phyloP scores from a whole-genome alignment of 2,113 vertebrate species.

The Ammodytes dubius region DNA sequence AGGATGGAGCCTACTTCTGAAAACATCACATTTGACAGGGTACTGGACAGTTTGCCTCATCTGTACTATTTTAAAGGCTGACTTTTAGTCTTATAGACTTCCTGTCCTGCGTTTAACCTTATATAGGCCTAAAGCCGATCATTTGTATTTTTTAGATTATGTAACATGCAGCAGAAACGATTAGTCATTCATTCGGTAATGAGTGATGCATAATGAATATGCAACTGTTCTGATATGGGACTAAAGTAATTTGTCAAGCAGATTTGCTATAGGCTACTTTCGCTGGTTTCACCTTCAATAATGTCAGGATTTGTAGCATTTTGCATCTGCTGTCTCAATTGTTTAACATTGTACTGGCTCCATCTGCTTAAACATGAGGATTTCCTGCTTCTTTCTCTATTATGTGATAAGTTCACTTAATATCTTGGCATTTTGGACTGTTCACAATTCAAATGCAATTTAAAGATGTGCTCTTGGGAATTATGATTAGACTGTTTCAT shows the following conservation, averaged over 20 bases:
- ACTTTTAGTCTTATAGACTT: not conserved
- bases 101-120: not conserved
- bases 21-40: not conserved
- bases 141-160: not conserved
- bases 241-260: not conserved
- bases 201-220: not conserved
- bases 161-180: not conserved
- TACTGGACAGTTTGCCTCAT: no score
- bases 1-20: not conserved
- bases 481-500: not conserved
- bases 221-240: not conserved
- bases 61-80: not conserved
- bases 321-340: no score
- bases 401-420: not conserved
- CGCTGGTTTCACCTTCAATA: not conserved
- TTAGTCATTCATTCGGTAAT: fast-evolving
- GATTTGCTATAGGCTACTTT: not conserved
- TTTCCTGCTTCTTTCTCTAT: slow-evolving; percentile 3
- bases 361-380: not conserved
- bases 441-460: not conserved
- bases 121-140: not conserved
- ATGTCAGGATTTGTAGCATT: not conserved
- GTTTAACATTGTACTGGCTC: not conserved
- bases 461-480: not conserved
- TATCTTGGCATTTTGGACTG: not conserved